Evolutionary conservation across 1,140 invertebrate genomes (phyloP), one percentile per base, ranked within the genome.

Genomic region (Calephelis virginiensis): DNA sequence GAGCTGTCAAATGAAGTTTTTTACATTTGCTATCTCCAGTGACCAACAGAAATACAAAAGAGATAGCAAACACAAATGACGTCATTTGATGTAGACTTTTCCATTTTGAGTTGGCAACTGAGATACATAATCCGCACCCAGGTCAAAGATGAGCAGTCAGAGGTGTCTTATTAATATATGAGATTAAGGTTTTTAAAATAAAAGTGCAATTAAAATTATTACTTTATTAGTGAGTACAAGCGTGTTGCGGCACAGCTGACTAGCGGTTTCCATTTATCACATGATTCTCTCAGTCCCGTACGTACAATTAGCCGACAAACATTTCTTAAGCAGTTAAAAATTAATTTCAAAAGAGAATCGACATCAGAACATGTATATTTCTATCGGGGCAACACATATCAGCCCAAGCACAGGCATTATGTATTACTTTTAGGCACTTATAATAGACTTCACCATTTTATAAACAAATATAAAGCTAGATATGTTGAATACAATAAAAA

Each of bases 171-270:
- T 28, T 28, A 28, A 28, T 4, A 28, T 28, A 28, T 28, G 28
- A 28, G 40, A 43, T 43, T 43, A 8, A 43, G 40, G 40, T 43
- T 43, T 8, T 43, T 6, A 43, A 53, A 73, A 71, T 71, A 71
- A 76, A 81, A 77, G 73, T 65, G 70, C 65, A 68, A 61, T 59
- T 38, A 59, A 59, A 59, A 59, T 87, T 86, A 81, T 79, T 83
- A 85, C 78, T 82, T 90, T 83, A 87, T 87, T 90, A 82, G 83
- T 90, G 87, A 90, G 83, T 90, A 87, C 83, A 90, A 89, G 87
- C 87, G 85, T 87, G 86, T 86, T 75, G 86, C 85, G 83, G 85
- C 85, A 86, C 85, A 80, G 80, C 83, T 90, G 87, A 90, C 87
- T 90, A 90, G 87, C 87, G 81, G 73, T 78, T 82, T 80, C 77